A percentile compares a stretch with the other conserved stretches of the same genome.
These are phyloP conservation scores for Petrolisthes cinctipes DNA, from an alignment of 2,888 invertebrate genomes.

Conservation along the genomic window DNA sequence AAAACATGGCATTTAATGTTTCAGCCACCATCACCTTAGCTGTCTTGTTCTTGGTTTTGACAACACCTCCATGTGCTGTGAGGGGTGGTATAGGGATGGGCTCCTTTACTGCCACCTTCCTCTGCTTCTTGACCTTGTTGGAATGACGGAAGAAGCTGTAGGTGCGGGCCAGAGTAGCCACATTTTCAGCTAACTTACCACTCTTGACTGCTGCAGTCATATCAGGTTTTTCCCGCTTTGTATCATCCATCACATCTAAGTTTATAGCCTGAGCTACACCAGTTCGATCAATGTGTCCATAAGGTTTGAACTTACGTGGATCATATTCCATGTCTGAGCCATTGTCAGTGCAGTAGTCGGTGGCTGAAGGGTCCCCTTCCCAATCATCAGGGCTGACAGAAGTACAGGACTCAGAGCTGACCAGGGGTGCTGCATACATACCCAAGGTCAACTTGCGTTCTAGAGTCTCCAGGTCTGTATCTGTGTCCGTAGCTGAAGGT, in stretches of 20 bases:
- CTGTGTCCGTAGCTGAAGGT: constrained; percentile 51
- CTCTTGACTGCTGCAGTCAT: background rate
- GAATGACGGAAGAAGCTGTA: constrained; percentile 51
- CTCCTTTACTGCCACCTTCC: constrained; percentile 32
- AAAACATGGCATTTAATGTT: constrained; percentile 66
- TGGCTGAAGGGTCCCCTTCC: constrained; percentile 57
- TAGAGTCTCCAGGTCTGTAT: constrained; percentile 60
- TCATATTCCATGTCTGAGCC: constrained; percentile 47
- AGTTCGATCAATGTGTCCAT: constrained; percentile 19
- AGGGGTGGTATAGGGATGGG: constrained; percentile 7
- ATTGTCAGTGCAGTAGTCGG: constrained; percentile 58
- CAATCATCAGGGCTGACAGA: constrained; percentile 55
- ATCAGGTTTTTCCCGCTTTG: background rate
- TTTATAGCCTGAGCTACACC: background rate
- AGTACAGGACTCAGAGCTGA: constrained; percentile 63
- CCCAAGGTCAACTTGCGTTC: constrained; percentile 56
- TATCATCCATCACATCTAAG: background rate
- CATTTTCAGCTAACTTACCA: background rate
- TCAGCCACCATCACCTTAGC: constrained; percentile 63
- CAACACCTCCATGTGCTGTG: constrained; percentile 35
- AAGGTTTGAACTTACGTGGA: constrained; percentile 49
- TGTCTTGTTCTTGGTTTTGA: constrained; percentile 60
- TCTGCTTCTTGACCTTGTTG: constrained; percentile 55
- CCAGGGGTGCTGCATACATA: constrained; percentile 61
- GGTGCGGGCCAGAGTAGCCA: constrained; percentile 34